These are phyloP conservation scores for Thereva unica DNA, from an alignment of 2,888 invertebrate genomes.

Conservation along the genomic window DNA sequence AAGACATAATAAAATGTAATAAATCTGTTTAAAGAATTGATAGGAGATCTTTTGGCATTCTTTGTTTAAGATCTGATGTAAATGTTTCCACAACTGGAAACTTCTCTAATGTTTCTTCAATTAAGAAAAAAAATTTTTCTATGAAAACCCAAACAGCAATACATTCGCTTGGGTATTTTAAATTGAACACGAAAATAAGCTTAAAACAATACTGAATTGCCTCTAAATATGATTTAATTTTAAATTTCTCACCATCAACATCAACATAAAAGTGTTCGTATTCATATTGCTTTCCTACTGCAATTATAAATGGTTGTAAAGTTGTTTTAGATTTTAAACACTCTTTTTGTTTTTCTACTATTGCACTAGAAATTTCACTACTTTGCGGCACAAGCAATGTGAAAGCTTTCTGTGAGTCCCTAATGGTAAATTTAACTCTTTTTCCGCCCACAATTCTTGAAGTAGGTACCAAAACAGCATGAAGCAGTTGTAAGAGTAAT, in stretches of 20 bases:
- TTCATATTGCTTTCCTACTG: conserved; percentile 8
- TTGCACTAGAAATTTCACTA: background rate
- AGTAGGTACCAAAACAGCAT: conserved; percentile 8
- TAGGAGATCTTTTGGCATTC: too few species aligned
- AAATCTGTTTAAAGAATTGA: too few species aligned
- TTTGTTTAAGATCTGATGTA: background rate
- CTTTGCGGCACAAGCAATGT: background rate
- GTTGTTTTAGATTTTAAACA: background rate
- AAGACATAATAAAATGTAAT: too few species aligned
- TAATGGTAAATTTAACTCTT: conserved; percentile 16
- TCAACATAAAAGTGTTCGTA: conserved; percentile 14
- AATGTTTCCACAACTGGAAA: conserved; percentile 20
- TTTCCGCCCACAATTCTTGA: conserved; percentile 8
- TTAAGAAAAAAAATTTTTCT: conserved; percentile 11
- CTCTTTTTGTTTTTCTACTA: background rate
- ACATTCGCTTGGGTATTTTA: conserved; percentile 12
- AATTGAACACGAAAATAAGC: conserved; percentile 12
- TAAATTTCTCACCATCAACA: conserved; percentile 2
- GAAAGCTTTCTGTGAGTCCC: conserved; percentile 17
- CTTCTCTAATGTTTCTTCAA: background rate
- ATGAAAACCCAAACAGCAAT: conserved; percentile 17
- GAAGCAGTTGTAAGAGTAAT: background rate
- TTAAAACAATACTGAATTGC: conserved; percentile 23
- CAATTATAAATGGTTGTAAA: conserved; percentile 14
- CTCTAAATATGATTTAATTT: conserved; percentile 18